phyloP scores from a whole-genome alignment of 2,113 vertebrate genomes.

The Pyrgilauda ruficollis region DNA sequence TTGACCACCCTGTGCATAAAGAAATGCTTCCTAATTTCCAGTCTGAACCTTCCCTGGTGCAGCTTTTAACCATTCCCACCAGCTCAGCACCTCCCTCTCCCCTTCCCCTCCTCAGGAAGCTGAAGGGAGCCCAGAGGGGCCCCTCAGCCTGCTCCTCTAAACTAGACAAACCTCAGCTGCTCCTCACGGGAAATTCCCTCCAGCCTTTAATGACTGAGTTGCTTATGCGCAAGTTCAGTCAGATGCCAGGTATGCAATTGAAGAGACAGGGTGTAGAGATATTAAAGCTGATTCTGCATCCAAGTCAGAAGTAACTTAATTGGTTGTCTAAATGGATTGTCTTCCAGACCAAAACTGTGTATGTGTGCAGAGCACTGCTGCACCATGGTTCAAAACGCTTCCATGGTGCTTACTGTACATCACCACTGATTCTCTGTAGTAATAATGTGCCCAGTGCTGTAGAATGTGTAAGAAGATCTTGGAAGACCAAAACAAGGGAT shows the following conservation, averaged over 20 bases:
- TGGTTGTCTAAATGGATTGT: not conserved
- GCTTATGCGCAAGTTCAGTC: not conserved
- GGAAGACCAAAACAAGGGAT: not conserved
- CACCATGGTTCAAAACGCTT: not conserved
- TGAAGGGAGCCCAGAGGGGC: not conserved
- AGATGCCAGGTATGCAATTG: not conserved
- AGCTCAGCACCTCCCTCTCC: not conserved
- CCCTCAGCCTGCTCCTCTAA: not conserved
- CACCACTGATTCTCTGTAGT: not conserved
- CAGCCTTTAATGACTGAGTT: not conserved
- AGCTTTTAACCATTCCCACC: not conserved
- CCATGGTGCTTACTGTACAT: fast-evolving
- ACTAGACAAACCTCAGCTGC: not conserved
- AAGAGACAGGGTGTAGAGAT: not conserved
- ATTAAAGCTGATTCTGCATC: not conserved
- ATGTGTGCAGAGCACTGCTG: not conserved
- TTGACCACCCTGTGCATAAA: not conserved
- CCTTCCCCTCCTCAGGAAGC: not conserved
- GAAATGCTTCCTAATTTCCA: not conserved
- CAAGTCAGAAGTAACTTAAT: not conserved
- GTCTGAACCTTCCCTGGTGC: not conserved
- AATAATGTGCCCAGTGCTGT: not conserved
- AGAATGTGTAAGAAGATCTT: not conserved
- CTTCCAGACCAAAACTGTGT: not conserved
- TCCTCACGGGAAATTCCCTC: not conserved